Base-by-base conservation (phyloP, 2,797 vertebrate species). In the Acanthopagrus latus region DNA sequence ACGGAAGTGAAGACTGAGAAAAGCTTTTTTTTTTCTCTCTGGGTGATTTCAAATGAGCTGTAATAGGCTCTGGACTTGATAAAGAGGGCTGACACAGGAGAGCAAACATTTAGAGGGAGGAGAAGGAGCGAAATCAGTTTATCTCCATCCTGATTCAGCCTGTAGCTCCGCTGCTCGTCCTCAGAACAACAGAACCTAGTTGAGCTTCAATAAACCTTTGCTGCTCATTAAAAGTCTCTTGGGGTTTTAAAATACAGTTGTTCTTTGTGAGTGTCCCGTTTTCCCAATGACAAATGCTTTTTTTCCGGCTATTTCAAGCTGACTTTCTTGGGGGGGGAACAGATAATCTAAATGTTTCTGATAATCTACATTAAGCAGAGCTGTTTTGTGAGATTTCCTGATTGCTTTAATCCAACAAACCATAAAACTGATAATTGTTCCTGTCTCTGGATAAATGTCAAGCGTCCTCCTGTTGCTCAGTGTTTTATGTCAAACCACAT, bases 391-490 rank as follows among this genome's bases (percentile, higher is more conserved):
- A 51, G 13, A 59, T 43, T 17, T 68, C 64, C 2, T 68, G 9
- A 60, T 48, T 56, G 25, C 50, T 25, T 65, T 44, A 17, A 71
- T 58, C 12, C 44, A 77, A 6, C 54, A 68, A 80, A 72, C 59
- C 71, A 71, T 71, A 54, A 65, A 78, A 65, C 57, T 74, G 57
- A 65, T 78, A 46, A 85, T 88, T 66, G 25, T 54, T 79, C 25
- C 38, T 23, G 60, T 87, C 63, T 72, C 64, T 72, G 64, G 62
- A 69, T 86, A 89, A 92, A 92, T 91, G 88, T 88, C 88, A 92
- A 78, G n/a, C 20, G 64, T 63, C 48, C 72, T 69, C 68, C 70
- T 83, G 48, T 78, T 78, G 46, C 14, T 76, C 25, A 52, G 51
- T 50, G 68, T 87, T 89, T 84, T 27, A 79, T 85, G 76, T 64